Base-by-base conservation (phyloP, 2,888 invertebrate species). In the Poecilobothrus nobilitatus region DNA sequence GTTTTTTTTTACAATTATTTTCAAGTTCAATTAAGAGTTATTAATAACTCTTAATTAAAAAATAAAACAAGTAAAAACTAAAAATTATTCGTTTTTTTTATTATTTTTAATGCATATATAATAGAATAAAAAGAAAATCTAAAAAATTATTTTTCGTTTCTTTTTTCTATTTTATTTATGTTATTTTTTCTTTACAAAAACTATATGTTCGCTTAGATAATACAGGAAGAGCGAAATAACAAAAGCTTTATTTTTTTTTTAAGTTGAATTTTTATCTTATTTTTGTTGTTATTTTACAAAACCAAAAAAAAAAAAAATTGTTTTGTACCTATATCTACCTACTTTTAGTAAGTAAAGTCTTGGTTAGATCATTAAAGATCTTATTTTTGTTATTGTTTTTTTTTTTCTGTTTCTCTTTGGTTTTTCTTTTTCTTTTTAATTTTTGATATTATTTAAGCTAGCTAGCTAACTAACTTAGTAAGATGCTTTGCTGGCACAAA, bases 11-110 rank as follows among this genome's bases (percentile, higher is more conserved):
- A 27, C 27, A 27, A 27, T 27, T 27, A 27, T 27, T 53, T 53
- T 53, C 53, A 53, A 53, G 53, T 53, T 53, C 53, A 53, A 53
- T 53, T 53, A 53, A 53, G 27, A 27, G 15, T 53, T 53, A 53
- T 53, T 53, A 53, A 53, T 53, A 53, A 53, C 53, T 53, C 53
- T 53, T 53, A 53, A 53, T 53, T 53, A 53, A 53, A 53, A 53
- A 53, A 27, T 27, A 27, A 27, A 27, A 27, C 27, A 27, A 27
- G 3, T 27, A 27, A 27, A 27, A 27, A 27, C 2, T 5, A 4
- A 27, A 4, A 27, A 9, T 12, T 37, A 2, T 37, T 37, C 7
- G 4, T 8, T 37, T 37, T 37, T 37, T 7, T 37, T 27, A 27
- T 27, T 27, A 27, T 27, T 53, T 53, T 15, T 6, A 53, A 18